phyloP scores from a whole-genome alignment of 2,797 vertebrate genomes.

The Syncerus caffer region DNA sequence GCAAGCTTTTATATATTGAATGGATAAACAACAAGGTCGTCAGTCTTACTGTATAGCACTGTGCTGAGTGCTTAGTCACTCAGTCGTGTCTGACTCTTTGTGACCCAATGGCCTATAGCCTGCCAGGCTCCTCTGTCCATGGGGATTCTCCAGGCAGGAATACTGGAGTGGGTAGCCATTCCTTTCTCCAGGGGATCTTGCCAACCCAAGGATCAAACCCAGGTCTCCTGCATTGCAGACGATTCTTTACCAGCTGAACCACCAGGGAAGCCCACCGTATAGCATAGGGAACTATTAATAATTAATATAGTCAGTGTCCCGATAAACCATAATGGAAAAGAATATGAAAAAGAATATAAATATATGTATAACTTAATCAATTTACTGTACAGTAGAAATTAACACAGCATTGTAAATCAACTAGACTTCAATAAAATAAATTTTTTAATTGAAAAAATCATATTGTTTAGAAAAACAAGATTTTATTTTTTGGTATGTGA shows the following conservation, averaged over 20 bases:
- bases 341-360: not conserved
- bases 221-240: not conserved
- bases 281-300: not conserved
- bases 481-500: not conserved
- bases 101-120: not conserved
- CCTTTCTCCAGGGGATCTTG: not conserved
- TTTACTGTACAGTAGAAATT: not conserved
- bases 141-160: not conserved
- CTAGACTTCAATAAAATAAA: not conserved
- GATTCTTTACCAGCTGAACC: not conserved
- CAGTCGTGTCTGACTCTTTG: not conserved
- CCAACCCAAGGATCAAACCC: not conserved
- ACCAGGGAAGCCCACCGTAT: not conserved
- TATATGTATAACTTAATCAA: not conserved
- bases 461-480: not conserved
- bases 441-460: not conserved
- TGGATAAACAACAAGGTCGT: not conserved
- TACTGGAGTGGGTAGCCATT: not conserved
- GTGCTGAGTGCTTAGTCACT: not conserved
- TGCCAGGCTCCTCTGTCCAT: not conserved
- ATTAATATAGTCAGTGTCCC: not conserved
- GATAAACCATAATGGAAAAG: not conserved
- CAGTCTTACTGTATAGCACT: not conserved
- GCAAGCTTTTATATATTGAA: not conserved
- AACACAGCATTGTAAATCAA: not conserved